Evolutionary conservation across 2,113 vertebrate genomes (phyloP), one percentile per base, ranked within the genome.

Genomic region (Hylia prasina): DNA sequence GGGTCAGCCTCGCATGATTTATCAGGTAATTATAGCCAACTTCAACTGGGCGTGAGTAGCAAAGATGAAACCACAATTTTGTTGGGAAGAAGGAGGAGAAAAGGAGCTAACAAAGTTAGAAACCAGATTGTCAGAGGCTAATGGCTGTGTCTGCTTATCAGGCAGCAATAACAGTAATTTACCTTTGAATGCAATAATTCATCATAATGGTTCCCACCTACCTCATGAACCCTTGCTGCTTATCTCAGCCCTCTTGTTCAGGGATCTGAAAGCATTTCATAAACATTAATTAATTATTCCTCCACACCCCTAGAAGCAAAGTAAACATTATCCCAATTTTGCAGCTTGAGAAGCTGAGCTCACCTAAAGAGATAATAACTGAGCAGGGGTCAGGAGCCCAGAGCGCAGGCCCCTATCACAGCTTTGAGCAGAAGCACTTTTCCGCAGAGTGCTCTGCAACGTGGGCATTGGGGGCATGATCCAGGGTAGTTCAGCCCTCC

Each of bases 251-350:
- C 42, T 94, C 94, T 81, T 65, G 33, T 94, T 92, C 19, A 6
- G 79, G 40, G 77, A 97, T 82, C 89, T 91, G 83, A 56, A 94
- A 84, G 79, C 27, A 13, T 91, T 87, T 90, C 78, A 93, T 70
- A 97, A 96, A 90, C 94, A 94, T 69, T 87, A 78, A 95, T 94
- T 95, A 94, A 65, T 91, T 85, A 61, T 92, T 93, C 88, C 11
- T 92, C 90, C 94, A 83, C 92, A 69, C 82, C 94, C 91, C 68
- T 89, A 47, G 84, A 57, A 94, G 60, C 91, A 65, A 89, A 90
- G 87, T 83, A 87, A 94, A 66, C 68, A 90, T 81, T 79, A 79
- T 81, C 40, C 73, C 27, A 31, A 31, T 66, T 96, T 54, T 84
- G 77, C 65, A 86, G 87, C 61, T 28, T 0, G 22, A n/a, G 58